Base-by-base conservation (phyloP, 1,140 invertebrate genomes). In the Drosophila kurseongensis region DNA sequence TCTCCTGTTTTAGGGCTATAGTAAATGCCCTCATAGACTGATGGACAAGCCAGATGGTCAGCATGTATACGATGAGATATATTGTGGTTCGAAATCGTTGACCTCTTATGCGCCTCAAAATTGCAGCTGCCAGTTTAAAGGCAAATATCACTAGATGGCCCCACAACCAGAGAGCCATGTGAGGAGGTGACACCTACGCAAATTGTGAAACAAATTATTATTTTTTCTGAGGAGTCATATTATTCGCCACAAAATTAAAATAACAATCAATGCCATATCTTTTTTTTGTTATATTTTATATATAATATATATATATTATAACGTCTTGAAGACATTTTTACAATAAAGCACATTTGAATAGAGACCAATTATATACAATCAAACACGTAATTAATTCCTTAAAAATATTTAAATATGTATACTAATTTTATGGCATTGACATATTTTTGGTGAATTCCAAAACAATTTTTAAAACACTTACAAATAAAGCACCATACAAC, bases 151-250 rank as follows among this genome's bases (percentile, higher is more conserved):
- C 5, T 1, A 5, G 0, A 6, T 29, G 18, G 0, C 29, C 4
- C 8, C 23, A 14, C 0, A 68, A 12, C 65, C 65, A 68, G n/a
- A 60, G 65, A 4, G 12, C 13, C 60, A 52, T 65, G 18, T 65
- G 47, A 29, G n/a, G 0, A 7, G 65, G 60, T 1, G 65, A 68
- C 7, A 44, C 32, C 65, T 68, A 18, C 1, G 0, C 1, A 1
- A 18, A 47, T 23, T 12, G 0, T 4, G 7, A 36, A 13, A 12
- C 12, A 42, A 6, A 9, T 12, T 4, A 56, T 2, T 5, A 16
- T 12, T 18, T 18, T 18, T 18, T 18, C 18, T 18, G 18, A 18
- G 2, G 18, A 18, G 18, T 18, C 18, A 18, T 18, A 18, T 18
- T 18, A 23, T 23, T 23, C 23, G 2, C 23, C 23, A 23, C 23